phyloP scores from a whole-genome alignment of 2,797 vertebrate species.

The Picus viridis region DNA sequence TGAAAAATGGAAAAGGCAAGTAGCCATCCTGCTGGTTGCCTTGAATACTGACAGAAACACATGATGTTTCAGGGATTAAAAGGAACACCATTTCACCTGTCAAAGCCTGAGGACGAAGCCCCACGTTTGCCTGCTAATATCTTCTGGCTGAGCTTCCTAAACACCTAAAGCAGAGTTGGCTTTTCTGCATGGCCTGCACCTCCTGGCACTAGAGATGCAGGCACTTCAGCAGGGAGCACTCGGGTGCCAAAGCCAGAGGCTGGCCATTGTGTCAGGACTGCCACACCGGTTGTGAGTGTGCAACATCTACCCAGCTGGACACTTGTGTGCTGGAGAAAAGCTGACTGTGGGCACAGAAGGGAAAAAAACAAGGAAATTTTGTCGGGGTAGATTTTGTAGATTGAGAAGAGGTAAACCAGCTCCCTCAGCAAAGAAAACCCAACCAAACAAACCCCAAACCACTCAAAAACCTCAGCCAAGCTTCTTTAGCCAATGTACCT shows the following conservation, averaged over 20 bases:
- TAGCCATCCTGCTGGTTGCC: conserved; percentile 40
- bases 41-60: conserved; percentile 26
- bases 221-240: background rate
- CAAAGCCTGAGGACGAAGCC: background rate
- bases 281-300: background rate
- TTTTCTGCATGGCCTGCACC: background rate
- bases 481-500: background rate
- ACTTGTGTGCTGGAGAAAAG: background rate
- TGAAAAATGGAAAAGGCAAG: conserved; percentile 48
- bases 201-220: background rate
- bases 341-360: background rate
- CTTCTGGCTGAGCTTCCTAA: background rate
- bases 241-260: background rate
- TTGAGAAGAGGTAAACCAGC: background rate
- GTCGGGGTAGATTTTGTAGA: background rate
- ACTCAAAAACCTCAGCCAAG: background rate
- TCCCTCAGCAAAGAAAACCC: background rate
- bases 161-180: background rate
- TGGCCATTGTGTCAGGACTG: background rate
- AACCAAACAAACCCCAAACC: background rate
- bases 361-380: background rate
- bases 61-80: background rate
- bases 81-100: background rate
- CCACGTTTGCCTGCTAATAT: background rate
- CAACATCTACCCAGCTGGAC: background rate